phyloP scores from a whole-genome alignment of 2,888 invertebrate species.

The Caenorhabditis plicata region DNA sequence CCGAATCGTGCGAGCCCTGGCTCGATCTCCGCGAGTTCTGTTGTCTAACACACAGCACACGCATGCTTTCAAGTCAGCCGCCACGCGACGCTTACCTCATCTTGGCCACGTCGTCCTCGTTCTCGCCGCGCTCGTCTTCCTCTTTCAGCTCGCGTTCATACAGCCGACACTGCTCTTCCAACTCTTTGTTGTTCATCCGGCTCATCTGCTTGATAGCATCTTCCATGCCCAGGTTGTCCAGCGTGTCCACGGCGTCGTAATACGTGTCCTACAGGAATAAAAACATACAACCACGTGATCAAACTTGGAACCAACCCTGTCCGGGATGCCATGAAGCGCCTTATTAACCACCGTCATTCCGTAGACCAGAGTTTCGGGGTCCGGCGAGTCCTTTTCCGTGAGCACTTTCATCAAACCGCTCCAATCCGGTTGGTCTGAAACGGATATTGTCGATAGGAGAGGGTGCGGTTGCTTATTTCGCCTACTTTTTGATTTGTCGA shows the following conservation, averaged over 20 bases:
- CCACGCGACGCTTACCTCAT: constrained; percentile 40
- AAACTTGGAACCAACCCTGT: constrained; percentile 53
- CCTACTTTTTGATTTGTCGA: constrained; percentile 71
- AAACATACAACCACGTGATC: too few relatives aligned
- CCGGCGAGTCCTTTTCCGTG: constrained; percentile 86
- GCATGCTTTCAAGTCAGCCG: neutral
- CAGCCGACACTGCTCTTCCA: constrained; percentile 59
- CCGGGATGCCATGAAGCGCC: constrained; percentile 64
- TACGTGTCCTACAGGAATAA: constrained; percentile 79
- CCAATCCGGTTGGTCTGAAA: constrained; percentile 75
- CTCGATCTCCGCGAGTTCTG: constrained; percentile 21
- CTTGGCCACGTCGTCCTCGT: constrained; percentile 49
- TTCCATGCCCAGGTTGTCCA: constrained; percentile 79
- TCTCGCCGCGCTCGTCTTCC: constrained; percentile 54
- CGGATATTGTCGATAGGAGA: too few relatives aligned
- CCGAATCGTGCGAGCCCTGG: constrained; percentile 33
- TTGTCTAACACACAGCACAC: neutral
- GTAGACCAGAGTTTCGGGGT: constrained; percentile 90
- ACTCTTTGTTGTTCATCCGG: constrained; percentile 49
- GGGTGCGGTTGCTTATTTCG: neutral
- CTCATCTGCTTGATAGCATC: constrained; percentile 55
- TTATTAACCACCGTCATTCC: constrained; percentile 90
- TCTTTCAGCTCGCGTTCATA: constrained; percentile 64
- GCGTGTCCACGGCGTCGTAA: constrained; percentile 91
- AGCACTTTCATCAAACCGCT: constrained; percentile 80